Conservation (phyloP, 2,113 vertebrate species). For the Sinocyclocheilus anshuiensis region DNA sequence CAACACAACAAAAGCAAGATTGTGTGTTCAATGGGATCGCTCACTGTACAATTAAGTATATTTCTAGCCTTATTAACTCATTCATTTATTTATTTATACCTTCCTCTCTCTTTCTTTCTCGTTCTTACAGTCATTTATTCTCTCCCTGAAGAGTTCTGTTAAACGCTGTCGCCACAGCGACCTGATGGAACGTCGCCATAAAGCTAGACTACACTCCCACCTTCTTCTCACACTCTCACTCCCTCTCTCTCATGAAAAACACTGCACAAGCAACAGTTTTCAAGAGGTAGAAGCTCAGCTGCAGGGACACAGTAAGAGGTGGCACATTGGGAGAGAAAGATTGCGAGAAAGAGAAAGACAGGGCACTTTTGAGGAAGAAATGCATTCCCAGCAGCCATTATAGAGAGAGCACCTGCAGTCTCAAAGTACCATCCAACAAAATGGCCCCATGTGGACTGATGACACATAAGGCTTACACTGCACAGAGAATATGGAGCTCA, state of each 20-base stretch:
- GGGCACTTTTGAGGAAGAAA: constrained; percentile 58
- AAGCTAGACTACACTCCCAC: constrained; percentile 4
- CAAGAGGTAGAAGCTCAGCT: constrained; percentile 41
- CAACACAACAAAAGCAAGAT: constrained; percentile 1
- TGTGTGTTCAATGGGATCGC: not conserved
- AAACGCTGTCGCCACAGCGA: constrained; percentile 66
- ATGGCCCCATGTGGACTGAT: constrained; percentile 65
- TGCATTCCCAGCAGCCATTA: constrained; percentile 63
- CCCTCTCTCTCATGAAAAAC: constrained; percentile 24
- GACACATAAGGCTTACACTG: constrained; percentile 54
- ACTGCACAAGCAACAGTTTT: constrained; percentile 11
- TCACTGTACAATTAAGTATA: not conserved
- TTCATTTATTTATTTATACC: constrained; percentile 2
- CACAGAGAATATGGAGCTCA: constrained; percentile 35
- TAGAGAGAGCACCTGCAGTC: constrained; percentile 68
- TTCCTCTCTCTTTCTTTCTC: constrained; percentile 41
- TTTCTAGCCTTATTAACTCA: constrained; percentile 14
- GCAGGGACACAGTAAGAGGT: constrained; percentile 37
- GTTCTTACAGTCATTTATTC: constrained; percentile 2
- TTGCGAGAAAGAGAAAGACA: constrained; percentile 61
- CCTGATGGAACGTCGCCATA: constrained; percentile 56
- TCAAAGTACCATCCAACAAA: constrained; percentile 71
- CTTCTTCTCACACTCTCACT: constrained; percentile 5
- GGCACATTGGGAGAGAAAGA: constrained; percentile 34
- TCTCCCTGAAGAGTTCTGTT: constrained; percentile 55